phyloP scores from a whole-genome alignment of 2,888 invertebrate species.

The Helleia helle region DNA sequence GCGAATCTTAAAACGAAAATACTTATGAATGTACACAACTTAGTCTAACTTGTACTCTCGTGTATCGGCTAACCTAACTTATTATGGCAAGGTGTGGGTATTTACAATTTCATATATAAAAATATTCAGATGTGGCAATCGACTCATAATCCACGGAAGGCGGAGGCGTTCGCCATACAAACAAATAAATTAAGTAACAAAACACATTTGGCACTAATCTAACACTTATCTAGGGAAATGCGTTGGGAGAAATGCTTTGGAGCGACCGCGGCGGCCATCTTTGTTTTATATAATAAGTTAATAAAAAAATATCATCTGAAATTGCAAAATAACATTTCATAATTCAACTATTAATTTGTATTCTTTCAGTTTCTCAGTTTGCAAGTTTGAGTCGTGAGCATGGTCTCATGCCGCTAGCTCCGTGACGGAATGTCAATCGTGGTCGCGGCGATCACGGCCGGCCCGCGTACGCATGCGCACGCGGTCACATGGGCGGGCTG shows the following conservation, averaged over 20 bases:
- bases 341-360: too few relatives aligned
- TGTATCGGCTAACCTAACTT: too few relatives aligned
- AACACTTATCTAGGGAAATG: constrained; percentile 42
- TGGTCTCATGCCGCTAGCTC: background rate
- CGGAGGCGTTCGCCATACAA: background rate
- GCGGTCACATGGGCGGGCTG: background rate
- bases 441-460: too few relatives aligned
- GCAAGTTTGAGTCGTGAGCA: too few relatives aligned
- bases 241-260: constrained; percentile 17
- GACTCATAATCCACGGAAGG: background rate
- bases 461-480: too few relatives aligned
- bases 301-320: too few relatives aligned
- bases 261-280: too few relatives aligned
- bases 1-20: too few relatives aligned
- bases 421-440: background rate
- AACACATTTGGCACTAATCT: constrained; percentile 64
- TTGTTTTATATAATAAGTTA: too few relatives aligned
- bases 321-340: too few relatives aligned
- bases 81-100: constrained; percentile 10
- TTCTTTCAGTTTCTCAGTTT: too few relatives aligned
- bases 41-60: constrained; percentile 62
- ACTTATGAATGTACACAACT: too few relatives aligned
- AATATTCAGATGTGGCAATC: constrained; percentile 8
- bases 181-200: constrained; percentile 64
- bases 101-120: background rate